A percentile compares a stretch with the other conserved stretches of the same genome.
These are phyloP conservation scores for Ptychadena robeensis DNA, from an alignment of 2,797 vertebrate species.

Conservation along the genomic window DNA sequence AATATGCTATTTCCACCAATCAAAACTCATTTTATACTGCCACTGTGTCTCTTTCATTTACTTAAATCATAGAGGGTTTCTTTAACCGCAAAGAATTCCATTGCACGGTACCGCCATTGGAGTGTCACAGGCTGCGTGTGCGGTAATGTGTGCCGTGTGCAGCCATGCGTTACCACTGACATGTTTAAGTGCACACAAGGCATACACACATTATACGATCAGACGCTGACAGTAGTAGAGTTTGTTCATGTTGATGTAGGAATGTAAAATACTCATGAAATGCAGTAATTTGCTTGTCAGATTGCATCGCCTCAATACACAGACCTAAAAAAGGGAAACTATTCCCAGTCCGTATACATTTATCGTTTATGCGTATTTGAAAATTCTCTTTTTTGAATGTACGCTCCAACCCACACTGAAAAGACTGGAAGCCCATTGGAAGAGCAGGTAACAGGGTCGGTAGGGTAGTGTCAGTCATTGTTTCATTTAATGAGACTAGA, in stretches of 20 bases:
- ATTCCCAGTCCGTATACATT: neutral
- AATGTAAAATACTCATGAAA: neutral
- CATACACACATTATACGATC: neutral
- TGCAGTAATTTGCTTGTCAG: neutral
- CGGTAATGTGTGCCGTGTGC: neutral
- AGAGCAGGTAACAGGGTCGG: too few relatives aligned
- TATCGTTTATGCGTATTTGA: too few relatives aligned
- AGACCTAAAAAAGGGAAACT: neutral
- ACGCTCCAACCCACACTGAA: too few relatives aligned
- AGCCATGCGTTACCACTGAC: neutral
- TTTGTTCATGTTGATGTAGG: neutral
- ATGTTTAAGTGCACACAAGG: neutral
- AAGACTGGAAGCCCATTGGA: too few relatives aligned
- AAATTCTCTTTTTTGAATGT: too few relatives aligned
- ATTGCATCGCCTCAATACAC: neutral
- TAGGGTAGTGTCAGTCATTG: too few relatives aligned
- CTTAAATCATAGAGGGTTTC: too few relatives aligned
- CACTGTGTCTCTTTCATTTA: too few relatives aligned
- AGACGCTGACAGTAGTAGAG: neutral
- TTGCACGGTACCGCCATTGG: neutral
- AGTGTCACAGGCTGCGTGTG: neutral
- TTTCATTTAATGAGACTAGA: too few relatives aligned
- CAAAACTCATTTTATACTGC: too few relatives aligned
- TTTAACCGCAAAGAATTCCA: too few relatives aligned
- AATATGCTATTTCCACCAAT: too few relatives aligned